Conservation (phyloP, 2,797 vertebrate genomes). For the Labeo calbasu region DNA sequence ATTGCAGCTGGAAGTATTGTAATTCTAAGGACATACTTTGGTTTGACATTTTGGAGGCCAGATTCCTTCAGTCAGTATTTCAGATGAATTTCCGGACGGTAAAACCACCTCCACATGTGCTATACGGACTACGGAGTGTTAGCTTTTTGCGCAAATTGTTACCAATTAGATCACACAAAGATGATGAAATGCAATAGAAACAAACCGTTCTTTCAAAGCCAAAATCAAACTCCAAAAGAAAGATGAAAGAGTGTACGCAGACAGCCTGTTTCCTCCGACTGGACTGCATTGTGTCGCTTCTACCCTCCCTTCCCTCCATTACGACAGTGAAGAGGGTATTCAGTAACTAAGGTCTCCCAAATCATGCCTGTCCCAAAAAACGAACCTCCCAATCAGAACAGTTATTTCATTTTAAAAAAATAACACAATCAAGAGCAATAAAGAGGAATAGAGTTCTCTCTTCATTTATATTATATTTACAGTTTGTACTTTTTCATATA, state of each 20-base stretch:
- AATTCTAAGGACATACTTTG: slow-evolving; percentile 79
- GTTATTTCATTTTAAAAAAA: slow-evolving; percentile 77
- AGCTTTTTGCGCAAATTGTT: slow-evolving; percentile 42
- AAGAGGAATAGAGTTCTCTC: slow-evolving; percentile 71
- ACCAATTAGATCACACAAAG: slow-evolving; percentile 45
- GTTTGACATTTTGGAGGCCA: slow-evolving; percentile 79
- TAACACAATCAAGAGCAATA: slow-evolving; percentile 68
- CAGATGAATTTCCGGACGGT: slow-evolving; percentile 71
- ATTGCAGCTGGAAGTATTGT: slow-evolving; percentile 73
- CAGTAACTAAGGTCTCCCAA: slow-evolving; percentile 62
- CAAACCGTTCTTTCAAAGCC: slow-evolving; percentile 38
- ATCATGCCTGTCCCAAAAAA: slow-evolving; percentile 60
- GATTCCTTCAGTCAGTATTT: slow-evolving; percentile 68
- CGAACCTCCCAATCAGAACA: slow-evolving; percentile 61
- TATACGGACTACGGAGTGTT: slow-evolving; percentile 62
- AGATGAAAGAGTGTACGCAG: slow-evolving; percentile 62
- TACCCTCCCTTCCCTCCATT: slow-evolving; percentile 34
- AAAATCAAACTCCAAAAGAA: slow-evolving; percentile 43
- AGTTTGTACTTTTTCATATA: slow-evolving; percentile 73
- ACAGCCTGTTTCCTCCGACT: slow-evolving; percentile 67
- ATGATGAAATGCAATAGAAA: slow-evolving; percentile 53
- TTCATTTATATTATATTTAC: slow-evolving; percentile 74
- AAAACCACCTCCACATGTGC: slow-evolving; percentile 67
- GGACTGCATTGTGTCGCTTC: slow-evolving; percentile 58
- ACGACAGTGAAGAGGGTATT: slow-evolving; percentile 72